Evolutionary conservation across 2,888 invertebrate species (phyloP).

Genomic region (Halictus quadricinctus): DNA sequence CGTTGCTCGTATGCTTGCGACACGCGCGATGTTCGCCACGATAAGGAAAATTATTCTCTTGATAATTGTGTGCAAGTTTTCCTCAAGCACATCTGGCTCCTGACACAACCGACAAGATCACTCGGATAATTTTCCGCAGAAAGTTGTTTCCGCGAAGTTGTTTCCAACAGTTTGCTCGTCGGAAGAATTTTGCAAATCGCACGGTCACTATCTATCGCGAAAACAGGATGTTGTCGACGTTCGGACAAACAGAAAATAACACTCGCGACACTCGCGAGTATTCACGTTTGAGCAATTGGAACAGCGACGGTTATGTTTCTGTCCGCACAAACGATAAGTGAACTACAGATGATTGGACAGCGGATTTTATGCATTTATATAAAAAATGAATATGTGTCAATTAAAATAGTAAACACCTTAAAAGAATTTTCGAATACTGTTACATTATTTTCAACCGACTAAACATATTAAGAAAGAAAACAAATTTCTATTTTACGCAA

Average conservation of each 20-base stretch:
- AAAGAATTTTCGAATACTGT: no score
- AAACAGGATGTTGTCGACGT: neutral
- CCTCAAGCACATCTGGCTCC: neutral
- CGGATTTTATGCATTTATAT: no score
- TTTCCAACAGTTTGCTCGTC: neutral
- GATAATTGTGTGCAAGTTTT: conserved; percentile 4
- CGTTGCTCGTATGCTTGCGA: neutral
- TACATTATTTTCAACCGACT: no score
- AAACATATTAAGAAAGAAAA: no score
- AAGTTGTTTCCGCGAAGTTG: neutral
- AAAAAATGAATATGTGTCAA: no score
- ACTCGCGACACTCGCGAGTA: no score
- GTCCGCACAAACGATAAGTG: neutral
- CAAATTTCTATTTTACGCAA: no score
- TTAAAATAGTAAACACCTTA: no score
- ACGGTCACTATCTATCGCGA: neutral
- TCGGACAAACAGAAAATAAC: no score
- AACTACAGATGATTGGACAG: no score
- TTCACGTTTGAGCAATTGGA: neutral
- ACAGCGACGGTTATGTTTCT: neutral
- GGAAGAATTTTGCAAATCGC: neutral
- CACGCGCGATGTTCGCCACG: conserved; percentile 15
- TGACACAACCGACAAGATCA: neutral
- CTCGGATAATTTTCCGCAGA: neutral
- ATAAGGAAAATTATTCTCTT: conserved; percentile 39